Evolutionary conservation across 2,797 vertebrate species (phyloP).

Genomic region (Lemur catta): DNA sequence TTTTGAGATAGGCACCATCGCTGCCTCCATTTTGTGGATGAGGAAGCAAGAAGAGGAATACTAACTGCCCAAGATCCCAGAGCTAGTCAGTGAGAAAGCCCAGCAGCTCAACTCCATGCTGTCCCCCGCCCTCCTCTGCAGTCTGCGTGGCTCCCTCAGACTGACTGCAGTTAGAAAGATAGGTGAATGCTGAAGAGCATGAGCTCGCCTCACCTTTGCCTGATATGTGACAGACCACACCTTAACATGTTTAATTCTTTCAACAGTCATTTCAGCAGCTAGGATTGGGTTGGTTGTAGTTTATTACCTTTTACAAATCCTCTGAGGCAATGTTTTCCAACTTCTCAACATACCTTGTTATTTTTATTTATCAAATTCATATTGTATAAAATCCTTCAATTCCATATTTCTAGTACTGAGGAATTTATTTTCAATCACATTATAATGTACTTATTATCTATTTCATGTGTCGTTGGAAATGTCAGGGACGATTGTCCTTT

Average conservation of each 20-base stretch:
- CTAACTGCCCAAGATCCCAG: background rate
- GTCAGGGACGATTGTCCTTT: background rate
- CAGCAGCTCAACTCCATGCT: background rate
- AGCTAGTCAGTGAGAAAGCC: background rate
- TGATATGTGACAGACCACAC: background rate
- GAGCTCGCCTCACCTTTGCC: background rate
- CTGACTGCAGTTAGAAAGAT: background rate
- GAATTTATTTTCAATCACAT: background rate
- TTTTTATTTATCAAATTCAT: background rate
- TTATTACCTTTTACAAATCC: background rate
- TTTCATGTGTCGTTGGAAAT: background rate
- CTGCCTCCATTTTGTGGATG: background rate
- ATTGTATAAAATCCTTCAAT: background rate
- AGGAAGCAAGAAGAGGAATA: background rate
- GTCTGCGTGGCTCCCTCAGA: background rate
- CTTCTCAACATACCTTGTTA: background rate
- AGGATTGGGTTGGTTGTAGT: background rate
- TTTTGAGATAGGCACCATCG: background rate
- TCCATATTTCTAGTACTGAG: background rate
- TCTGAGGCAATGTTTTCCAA: background rate
- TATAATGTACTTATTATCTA: background rate
- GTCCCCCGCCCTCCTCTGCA: background rate
- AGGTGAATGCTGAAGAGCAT: background rate
- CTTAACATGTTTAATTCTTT: background rate
- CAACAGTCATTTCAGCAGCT: background rate